A percentile compares a stretch with the other conserved stretches of the same genome.
These are phyloP conservation scores for Teleiodes luculella DNA, from an alignment of 2,888 invertebrate genomes.

Conservation along the genomic window DNA sequence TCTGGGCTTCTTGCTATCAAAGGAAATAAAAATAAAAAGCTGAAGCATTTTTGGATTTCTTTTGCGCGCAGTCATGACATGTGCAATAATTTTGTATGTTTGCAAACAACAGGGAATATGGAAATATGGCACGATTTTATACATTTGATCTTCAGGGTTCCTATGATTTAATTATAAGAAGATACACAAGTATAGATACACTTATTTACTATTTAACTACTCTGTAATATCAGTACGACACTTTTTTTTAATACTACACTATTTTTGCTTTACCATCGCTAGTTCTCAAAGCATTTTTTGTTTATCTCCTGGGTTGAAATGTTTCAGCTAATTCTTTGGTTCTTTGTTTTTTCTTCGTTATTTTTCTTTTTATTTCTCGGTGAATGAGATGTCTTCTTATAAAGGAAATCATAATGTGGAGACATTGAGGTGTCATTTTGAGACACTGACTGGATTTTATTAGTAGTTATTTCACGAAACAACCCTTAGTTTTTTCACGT, in stretches of 20 bases:
- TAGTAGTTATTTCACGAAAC: background rate
- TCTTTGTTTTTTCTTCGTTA: constrained; percentile 27
- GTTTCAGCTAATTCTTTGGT: constrained; percentile 39
- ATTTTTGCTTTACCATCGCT: constrained; percentile 58
- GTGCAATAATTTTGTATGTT: constrained; percentile 26
- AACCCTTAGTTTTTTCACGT: too few species aligned
- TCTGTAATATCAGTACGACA: constrained; percentile 27
- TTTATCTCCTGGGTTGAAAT: constrained; percentile 31
- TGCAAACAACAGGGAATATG: constrained; percentile 15
- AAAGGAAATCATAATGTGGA: constrained; percentile 36
- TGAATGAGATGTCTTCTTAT: constrained; percentile 46
- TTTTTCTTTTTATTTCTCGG: constrained; percentile 35
- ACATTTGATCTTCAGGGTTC: background rate
- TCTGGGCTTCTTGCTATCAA: constrained; percentile 11
- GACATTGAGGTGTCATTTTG: constrained; percentile 31
- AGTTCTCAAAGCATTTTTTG: constrained; percentile 32
- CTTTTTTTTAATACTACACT: constrained; percentile 31
- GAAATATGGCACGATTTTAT: constrained; percentile 4
- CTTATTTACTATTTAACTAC: constrained; percentile 28
- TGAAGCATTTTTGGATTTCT: constrained; percentile 66
- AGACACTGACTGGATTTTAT: background rate
- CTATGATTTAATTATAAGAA: constrained; percentile 46
- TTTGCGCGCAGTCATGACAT: constrained; percentile 55
- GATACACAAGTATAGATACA: constrained; percentile 69
- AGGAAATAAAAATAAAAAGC: constrained; percentile 25